Evolutionary conservation across 1,140 invertebrate genomes (phyloP), one percentile per base, ranked within the genome.

Genomic region (Phocides pigmalion): DNA sequence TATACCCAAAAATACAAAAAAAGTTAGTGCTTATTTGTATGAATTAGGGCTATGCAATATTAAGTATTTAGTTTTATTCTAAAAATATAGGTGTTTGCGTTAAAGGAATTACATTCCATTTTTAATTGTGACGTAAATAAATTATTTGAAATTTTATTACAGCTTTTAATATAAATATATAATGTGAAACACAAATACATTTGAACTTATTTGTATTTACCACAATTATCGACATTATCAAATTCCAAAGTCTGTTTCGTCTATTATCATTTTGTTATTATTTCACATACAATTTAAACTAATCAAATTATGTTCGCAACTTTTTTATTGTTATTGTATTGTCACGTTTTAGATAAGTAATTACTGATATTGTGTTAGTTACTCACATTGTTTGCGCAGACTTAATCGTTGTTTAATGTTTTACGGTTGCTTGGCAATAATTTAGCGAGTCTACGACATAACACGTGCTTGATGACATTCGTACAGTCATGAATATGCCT

Each of bases 381-480:
- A 4, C 9, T 8, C 6, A 11, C n/a, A 50, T 35, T 51, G 49
- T 51, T 37, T 51, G 49, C 35, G 35, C n/a, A 39, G 5, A 37
- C 32, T 0, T 20, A 42, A 44, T 17, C 14, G 28, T 12, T 28
- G 28, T 47, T 47, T 47, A 19, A 3, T 19, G 11, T 46, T 17
- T 44, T 6, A 15, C 28, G 16, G 42, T 19, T 46, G 56, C 56
- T 14, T 47, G 25, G 56, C 42, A 11, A 28, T 59, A 46, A 35
- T 44, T 58, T 8, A 19, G 4, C 41, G 22, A 42, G 19, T 56
- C 6, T 22, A 41, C 8, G 12, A 42, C 11, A 14, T 44, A 20
- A 53, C 1, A 41, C 14, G 8, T 25, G 12, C 39, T 58, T 17
- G 44, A 14, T 25, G 44, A 17, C 53, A 58, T 58, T 58, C 3